Evolutionary conservation across 2,888 invertebrate species (phyloP), one percentile per base, ranked within the genome.

Genomic region (Agrochola lota): DNA sequence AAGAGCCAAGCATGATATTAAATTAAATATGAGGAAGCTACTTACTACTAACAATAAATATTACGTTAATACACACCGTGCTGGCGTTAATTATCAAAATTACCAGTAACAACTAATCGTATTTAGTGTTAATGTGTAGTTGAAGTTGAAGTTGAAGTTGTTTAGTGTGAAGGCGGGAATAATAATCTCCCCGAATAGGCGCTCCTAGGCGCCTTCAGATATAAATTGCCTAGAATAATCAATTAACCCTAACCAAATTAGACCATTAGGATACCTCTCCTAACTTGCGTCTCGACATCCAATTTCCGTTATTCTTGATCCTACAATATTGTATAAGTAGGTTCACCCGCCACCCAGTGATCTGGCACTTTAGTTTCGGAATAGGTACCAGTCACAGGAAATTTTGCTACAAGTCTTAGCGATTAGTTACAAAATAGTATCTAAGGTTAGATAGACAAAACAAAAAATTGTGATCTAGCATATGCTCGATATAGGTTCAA

Each of bases 171-270:
- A 30, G 4, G 11, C 11, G 78, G 73, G 68, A 83, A 55, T 74
- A 62, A 43, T 68, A 71, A 83, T 79, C 59, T 46, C 15, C 9
- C 11, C 2, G 60, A 79, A 83, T 64, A 52, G 20, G 20, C 52
- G 12, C 30, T 46, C 35, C 5, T 68, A 59, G 78, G 73, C 35
- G 9, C 20, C 62, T 8, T 52, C 66, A 60, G 71, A 68, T 62
- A 43, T 71, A 43, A 62, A 77, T 63, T 68, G 43, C 55, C 62
- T 52, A 17, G 60, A 59, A 11, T 63, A 67, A 74, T 63, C 79
- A 83, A 83, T 78, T 82, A 79, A 71, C 70, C 60, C 71, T 35
- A 26, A 60, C 35, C 57, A 43, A 71, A 71, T 68, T 20, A 76
- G 20, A 30, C 62, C 26, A 71, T 63, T 68, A 81, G 15, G 71